These are phyloP conservation scores for Sphyrna mokarran DNA, from an alignment of 2,113 vertebrate species.

Conservation along the genomic window DNA sequence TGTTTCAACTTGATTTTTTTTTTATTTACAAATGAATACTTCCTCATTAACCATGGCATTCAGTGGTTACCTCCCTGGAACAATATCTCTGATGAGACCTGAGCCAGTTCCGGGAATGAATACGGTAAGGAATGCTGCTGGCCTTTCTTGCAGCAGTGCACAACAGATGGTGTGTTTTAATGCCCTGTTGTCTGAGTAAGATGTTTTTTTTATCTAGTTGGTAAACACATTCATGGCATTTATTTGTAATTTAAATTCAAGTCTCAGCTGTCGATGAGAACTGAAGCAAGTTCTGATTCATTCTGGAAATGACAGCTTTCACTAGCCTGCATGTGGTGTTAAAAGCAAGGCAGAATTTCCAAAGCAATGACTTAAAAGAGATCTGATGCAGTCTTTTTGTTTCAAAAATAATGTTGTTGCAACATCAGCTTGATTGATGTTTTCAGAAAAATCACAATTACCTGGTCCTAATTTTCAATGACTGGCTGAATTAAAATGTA, in stretches of 20 bases:
- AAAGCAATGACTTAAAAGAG: background rate
- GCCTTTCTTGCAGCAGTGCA: background rate
- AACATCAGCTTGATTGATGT: background rate
- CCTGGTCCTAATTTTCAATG: background rate
- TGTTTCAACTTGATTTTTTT: background rate
- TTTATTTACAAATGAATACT: background rate
- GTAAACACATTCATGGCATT: background rate
- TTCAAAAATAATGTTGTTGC: background rate
- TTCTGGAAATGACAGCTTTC: conserved; percentile 1
- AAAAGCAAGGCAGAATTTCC: background rate
- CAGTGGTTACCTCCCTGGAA: background rate
- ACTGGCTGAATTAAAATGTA: background rate
- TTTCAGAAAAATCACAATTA: background rate
- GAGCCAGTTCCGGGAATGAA: background rate
- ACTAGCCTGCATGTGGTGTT: conserved; percentile 4
- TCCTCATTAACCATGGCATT: background rate
- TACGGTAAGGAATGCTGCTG: background rate
- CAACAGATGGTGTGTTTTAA: background rate
- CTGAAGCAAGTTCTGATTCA: conserved; percentile 13
- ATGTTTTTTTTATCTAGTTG: background rate
- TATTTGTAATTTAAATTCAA: conserved; percentile 22
- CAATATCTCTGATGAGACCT: background rate
- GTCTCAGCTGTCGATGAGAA: conserved; percentile 1
- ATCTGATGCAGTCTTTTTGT: background rate
- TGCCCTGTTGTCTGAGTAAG: background rate